Conservation (phyloP, 2,113 vertebrate genomes). For the Platysternon megacephalum region DNA sequence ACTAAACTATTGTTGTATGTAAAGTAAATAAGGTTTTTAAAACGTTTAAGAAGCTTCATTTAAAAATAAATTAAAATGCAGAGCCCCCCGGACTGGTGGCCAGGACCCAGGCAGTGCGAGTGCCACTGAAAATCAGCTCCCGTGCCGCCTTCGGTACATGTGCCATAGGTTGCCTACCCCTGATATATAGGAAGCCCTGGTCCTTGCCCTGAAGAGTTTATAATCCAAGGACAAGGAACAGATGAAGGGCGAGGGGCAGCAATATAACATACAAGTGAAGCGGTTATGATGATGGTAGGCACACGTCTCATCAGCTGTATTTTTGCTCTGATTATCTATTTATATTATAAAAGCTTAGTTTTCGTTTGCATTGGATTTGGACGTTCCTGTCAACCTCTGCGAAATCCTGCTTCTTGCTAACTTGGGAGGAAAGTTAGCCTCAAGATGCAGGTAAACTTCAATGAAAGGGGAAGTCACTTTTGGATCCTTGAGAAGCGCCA, state of each 20-base stretch:
- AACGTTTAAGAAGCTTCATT: no score
- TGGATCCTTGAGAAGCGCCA: background rate
- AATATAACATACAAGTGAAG: background rate
- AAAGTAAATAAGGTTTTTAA: no score
- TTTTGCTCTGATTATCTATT: background rate
- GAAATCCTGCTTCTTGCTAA: background rate
- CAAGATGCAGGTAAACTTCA: background rate
- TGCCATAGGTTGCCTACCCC: no score
- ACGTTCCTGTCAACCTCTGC: background rate
- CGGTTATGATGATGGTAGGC: background rate
- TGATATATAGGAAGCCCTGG: rapidly evolving
- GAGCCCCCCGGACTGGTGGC: no score
- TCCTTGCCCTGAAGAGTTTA: background rate
- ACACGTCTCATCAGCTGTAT: background rate
- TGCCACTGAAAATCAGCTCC: no score
- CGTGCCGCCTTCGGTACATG: no score
- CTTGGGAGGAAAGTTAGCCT: background rate
- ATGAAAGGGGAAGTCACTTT: background rate
- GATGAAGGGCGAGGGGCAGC: background rate
- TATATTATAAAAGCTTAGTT: rapidly evolving
- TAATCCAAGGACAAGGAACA: background rate
- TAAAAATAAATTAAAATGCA: no score
- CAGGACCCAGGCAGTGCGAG: no score
- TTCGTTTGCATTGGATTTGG: background rate
- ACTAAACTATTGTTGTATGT: no score